Conservation (phyloP, 2,888 invertebrate genomes). For the Sepioteuthis lessoniana region DNA sequence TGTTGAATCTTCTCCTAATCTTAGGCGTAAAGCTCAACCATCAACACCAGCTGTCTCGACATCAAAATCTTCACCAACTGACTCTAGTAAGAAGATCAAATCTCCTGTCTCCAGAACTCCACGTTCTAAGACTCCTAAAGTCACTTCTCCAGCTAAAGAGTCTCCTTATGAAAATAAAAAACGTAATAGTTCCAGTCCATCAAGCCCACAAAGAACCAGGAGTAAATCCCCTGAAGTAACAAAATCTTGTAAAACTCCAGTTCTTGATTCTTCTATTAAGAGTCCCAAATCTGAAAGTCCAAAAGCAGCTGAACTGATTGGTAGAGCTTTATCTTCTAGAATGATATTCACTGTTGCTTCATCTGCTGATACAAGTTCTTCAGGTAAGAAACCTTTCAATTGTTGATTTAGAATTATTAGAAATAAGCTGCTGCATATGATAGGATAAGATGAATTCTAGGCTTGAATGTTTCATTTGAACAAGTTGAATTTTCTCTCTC, state of each 20-base stretch:
- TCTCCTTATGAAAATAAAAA: neutral
- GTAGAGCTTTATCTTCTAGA: neutral
- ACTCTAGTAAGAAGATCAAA: neutral
- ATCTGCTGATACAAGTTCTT: neutral
- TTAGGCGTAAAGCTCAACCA: neutral
- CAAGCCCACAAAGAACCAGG: neutral
- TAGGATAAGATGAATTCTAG: too few species aligned
- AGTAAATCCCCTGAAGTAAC: neutral
- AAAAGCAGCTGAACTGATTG: neutral
- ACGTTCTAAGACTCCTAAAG: neutral
- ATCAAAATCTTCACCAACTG: neutral
- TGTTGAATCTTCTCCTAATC: neutral
- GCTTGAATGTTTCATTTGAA: too few species aligned
- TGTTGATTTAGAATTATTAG: neutral
- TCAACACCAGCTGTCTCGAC: neutral
- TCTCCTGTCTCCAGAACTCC: neutral
- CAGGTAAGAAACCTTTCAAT: neutral
- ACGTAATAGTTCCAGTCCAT: neutral
- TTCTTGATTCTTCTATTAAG: slow-evolving; percentile 38
- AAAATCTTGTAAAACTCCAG: neutral
- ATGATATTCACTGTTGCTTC: neutral
- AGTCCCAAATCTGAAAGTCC: slow-evolving; percentile 37
- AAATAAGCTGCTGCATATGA: too few species aligned
- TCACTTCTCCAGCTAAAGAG: neutral
- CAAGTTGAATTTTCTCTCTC: too few species aligned